phyloP scores from a whole-genome alignment of 2,113 vertebrate genomes.

The Oxyruncus cristatus region DNA sequence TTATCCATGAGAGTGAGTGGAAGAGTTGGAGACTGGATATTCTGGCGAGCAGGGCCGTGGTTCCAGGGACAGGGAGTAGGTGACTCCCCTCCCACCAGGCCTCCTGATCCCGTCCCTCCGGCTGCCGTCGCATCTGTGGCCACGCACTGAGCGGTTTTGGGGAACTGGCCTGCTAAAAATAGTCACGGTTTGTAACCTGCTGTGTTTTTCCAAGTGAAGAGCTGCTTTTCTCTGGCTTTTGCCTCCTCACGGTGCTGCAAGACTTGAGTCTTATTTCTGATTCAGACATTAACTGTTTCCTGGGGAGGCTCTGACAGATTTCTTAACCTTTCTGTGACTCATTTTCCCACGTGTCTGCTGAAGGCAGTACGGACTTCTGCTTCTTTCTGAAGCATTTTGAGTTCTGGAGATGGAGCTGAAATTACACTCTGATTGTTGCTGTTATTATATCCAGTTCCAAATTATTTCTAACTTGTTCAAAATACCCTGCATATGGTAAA shows the following conservation, averaged over 20 bases:
- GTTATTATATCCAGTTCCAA: not conserved
- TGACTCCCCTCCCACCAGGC: not conserved
- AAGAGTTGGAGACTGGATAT: not conserved
- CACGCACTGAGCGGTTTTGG: rapidly evolving
- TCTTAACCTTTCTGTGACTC: slow-evolving; percentile 51
- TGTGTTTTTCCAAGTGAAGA: not conserved
- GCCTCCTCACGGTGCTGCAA: not conserved
- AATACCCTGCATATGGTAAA: not conserved
- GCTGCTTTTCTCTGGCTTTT: not conserved
- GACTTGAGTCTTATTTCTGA: not conserved
- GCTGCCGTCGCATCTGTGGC: not conserved
- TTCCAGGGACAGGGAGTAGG: not conserved
- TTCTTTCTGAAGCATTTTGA: not conserved
- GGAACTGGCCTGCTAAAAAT: slow-evolving; percentile 32
- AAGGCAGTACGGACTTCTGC: not conserved
- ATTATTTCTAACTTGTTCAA: not conserved
- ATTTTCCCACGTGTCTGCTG: slow-evolving; percentile 15
- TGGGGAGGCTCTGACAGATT: slow-evolving; percentile 25
- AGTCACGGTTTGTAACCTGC: not conserved
- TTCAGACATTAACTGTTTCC: slow-evolving; percentile 34
- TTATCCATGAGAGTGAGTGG: not conserved
- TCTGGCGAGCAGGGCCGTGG: not conserved
- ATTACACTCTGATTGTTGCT: not conserved
- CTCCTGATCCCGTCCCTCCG: not conserved
- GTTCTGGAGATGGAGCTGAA: not conserved